Percentiles rank a stretch among this genome's conserved stretches.
These are phyloP conservation scores for Lithophane socia DNA, from an alignment of 2,888 invertebrate genomes.

Conservation along the genomic window DNA sequence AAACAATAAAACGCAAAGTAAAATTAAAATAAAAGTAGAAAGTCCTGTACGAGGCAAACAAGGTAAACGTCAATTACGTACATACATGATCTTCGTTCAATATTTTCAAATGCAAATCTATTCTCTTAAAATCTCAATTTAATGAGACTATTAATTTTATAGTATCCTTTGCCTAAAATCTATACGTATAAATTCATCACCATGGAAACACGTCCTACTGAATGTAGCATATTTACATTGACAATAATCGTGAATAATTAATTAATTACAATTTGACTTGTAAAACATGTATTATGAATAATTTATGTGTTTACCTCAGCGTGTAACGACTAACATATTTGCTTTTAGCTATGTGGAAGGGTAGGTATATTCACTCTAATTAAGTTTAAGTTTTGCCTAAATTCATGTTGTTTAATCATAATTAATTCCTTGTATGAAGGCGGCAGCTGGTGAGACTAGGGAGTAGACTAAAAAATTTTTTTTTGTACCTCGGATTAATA, in stretches of 20 bases:
- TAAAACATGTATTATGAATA: constrained; percentile 52
- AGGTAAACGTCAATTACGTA: neutral
- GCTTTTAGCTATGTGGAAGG: constrained; percentile 8
- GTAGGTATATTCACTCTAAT: neutral
- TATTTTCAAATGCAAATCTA: neutral
- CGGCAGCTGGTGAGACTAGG: neutral
- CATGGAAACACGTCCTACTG: constrained; percentile 4
- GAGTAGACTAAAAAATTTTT: no score
- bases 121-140: neutral
- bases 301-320: constrained; percentile 34
- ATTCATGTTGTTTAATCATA: neutral
- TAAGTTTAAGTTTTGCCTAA: neutral
- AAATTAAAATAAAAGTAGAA: no score
- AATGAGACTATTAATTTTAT: neutral
- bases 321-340: constrained; percentile 16
- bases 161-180: neutral
- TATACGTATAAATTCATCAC: neutral
- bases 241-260: constrained; percentile 44
- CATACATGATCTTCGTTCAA: neutral
- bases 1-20: no score
- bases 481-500: no score
- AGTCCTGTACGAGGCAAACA: no score
- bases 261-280: constrained; percentile 55
- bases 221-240: constrained; percentile 26
- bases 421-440: neutral